Base-by-base conservation (phyloP, 2,113 vertebrate species). In the Proteles cristata region DNA sequence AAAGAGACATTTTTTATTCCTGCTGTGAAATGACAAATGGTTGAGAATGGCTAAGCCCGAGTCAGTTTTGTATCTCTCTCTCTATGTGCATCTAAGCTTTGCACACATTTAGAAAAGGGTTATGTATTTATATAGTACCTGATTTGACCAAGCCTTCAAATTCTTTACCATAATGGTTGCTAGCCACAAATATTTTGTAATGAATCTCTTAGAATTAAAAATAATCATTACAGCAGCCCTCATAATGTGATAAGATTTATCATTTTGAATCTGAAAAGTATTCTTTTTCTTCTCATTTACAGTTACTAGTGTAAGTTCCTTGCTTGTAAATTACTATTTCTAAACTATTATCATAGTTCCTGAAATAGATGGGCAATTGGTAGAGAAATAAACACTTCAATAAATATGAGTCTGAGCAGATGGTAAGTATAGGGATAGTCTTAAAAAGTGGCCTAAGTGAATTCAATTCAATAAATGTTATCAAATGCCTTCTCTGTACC, bases 201-300 rank as follows among this genome's bases (percentile, higher is more conserved):
- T 65, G 63, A 66, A 69, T 68, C 31, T 89, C 74, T 92, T 43
- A 81, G 55, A 95, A 94, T 81, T 80, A 88, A 95, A 84, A 80
- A 25, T 26, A 68, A 43, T 50, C 79, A 88, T 43, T 81, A 71
- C 0, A 76, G 35, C 71, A 45, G 12, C 39, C 48, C 25, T 33
- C 0, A 48, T 61, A 50, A 50, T 12, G 0, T 17, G 84, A 1
- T 11, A 87, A 89, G 90, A 58, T 17, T 77, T 35, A 17, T 35
- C 88, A 58, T 86, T 82, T 68, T 86, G 53, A 95, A 28, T 43
- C 48, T 86, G 35, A 85, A 69, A 82, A 79, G 35, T n/a, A 80
- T 35, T 45, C 77, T 73, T 93, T 61, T 85, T 58, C 9, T 94
- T 84, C 50, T 91, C 35, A 14, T 28, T 85, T 68, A 53, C 80